Conservation (phyloP, 2,113 vertebrate genomes). For the Pseudorectes ferrugineus region DNA sequence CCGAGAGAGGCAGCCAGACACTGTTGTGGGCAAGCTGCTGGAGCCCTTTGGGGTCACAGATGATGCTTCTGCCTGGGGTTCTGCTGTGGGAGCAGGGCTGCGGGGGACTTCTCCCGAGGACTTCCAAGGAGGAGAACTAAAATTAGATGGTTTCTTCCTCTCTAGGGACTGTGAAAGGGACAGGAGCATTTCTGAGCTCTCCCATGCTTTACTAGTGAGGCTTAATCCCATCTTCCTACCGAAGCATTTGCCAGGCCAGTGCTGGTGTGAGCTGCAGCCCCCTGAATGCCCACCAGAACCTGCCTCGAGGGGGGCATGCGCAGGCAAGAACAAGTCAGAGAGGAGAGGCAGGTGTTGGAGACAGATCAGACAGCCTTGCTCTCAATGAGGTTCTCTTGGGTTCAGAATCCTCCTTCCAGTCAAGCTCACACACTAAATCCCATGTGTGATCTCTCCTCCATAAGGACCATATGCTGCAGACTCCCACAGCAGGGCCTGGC, state of each 20-base stretch:
- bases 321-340: neutral
- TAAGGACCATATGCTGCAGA: accelerated
- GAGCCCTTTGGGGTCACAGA: neutral
- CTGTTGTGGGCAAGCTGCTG: accelerated
- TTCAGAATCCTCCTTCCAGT: neutral
- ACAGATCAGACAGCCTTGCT: neutral
- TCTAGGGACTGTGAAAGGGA: neutral
- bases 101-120: accelerated
- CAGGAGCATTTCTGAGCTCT: neutral
- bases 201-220: accelerated
- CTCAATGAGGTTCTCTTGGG: neutral
- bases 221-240: neutral
- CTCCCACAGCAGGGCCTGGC: too few species aligned
- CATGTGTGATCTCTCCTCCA: accelerated
- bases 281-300: neutral
- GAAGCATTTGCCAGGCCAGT: neutral
- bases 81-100: neutral
- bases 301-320: neutral
- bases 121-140: neutral
- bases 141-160: neutral
- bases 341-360: neutral
- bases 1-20: accelerated
- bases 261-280: neutral
- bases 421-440: neutral
- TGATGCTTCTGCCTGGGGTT: neutral